A percentile compares a stretch with the other conserved stretches of the same genome.
Evolutionary conservation across 2,797 vertebrate species (phyloP).

Genomic region (Onychomys leucogaster): DNA sequence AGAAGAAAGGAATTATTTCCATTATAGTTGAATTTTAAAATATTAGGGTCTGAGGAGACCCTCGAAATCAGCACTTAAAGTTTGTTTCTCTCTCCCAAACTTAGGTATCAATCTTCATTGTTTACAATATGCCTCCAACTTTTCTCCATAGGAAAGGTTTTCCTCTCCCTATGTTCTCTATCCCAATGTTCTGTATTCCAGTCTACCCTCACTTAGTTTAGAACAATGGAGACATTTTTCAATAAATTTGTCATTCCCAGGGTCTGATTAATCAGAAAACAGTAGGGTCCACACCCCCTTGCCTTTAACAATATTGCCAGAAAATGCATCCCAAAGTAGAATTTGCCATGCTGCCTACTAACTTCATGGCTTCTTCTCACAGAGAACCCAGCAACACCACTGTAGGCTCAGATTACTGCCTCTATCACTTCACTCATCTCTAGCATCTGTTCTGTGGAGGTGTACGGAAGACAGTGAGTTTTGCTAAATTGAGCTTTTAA

Average conservation of each 20-base stretch:
- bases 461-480: not conserved
- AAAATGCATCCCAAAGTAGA: not conserved
- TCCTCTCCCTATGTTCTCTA: not conserved
- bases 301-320: not conserved
- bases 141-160: not conserved
- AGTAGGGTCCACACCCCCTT: not conserved
- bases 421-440: not conserved
- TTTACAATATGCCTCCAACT: not conserved
- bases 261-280: not conserved
- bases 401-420: not conserved
- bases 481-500: not conserved
- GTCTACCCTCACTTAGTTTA: not conserved
- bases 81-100: not conserved
- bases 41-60: not conserved
- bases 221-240: not conserved
- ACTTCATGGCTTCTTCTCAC: not conserved
- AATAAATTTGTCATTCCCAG: not conserved
- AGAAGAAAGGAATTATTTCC: not conserved
- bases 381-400: not conserved
- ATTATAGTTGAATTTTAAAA: conserved; percentile 19
- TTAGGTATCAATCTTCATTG: not conserved
- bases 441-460: not conserved
- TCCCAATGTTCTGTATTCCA: not conserved
- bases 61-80: not conserved
- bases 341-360: not conserved